Evolutionary conservation across 1,140 invertebrate species (phyloP).

Genomic region (Phymorhynchus buccinoides): DNA sequence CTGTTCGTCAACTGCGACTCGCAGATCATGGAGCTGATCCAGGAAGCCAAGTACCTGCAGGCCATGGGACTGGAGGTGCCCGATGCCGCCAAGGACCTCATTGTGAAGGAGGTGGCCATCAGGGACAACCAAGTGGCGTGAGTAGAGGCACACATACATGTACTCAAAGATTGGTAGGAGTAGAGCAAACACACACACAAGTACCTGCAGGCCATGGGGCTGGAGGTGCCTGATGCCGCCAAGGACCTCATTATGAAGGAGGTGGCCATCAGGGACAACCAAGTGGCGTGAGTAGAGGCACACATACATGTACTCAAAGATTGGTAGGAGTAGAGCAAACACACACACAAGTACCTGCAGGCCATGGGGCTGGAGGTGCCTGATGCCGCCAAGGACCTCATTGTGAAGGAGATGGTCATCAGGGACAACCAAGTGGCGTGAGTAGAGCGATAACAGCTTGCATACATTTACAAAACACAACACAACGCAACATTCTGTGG

Average conservation of each 20-base stretch:
- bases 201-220: constrained; percentile 86
- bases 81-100: constrained; percentile 86
- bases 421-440: constrained; percentile 85
- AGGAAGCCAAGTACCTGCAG: constrained; percentile 89
- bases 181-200: no score
- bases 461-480: no score
- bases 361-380: constrained; percentile 89
- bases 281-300: constrained; percentile 80
- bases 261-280: constrained; percentile 80
- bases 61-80: constrained; percentile 89
- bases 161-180: no score
- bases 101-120: constrained; percentile 81
- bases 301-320: no score
- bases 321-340: no score
- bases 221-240: constrained; percentile 89
- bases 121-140: constrained; percentile 85
- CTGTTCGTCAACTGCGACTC: constrained; percentile 74
- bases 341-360: constrained; percentile 86
- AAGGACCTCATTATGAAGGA: constrained; percentile 86
- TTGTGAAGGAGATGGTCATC: constrained; percentile 81
- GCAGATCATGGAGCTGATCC: constrained; percentile 78
- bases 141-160: no score
- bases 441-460: no score
- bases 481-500: no score
- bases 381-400: constrained; percentile 86